Evolutionary conservation across 2,113 vertebrate genomes (phyloP).

Genomic region (Tamias sibiricus): DNA sequence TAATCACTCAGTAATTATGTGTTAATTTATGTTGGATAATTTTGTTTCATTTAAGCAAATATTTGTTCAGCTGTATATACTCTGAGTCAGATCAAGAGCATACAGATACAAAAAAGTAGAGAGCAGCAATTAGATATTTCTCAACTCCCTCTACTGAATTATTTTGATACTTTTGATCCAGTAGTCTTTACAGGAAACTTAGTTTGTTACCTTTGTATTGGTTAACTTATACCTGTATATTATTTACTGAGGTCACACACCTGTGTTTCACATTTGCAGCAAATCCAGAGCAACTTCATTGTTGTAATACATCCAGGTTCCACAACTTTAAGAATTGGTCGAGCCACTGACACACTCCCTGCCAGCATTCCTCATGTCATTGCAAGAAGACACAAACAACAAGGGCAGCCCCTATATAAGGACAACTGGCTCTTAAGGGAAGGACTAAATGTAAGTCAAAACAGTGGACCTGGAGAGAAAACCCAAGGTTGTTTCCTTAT

Average conservation of each 20-base stretch:
- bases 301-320: conserved; percentile 97
- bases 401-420: conserved; percentile 90
- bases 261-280: conserved; percentile 85
- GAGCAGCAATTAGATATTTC: background rate
- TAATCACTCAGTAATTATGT: background rate
- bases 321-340: conserved; percentile 92
- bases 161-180: background rate
- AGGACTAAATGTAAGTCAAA: conserved; percentile 92
- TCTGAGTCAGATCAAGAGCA: background rate
- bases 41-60: conserved; percentile 19
- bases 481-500: background rate
- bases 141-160: conserved; percentile 3
- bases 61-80: background rate
- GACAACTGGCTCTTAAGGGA: conserved; percentile 95
- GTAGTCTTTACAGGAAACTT: background rate
- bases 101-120: background rate
- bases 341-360: conserved; percentile 96
- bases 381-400: conserved; percentile 93
- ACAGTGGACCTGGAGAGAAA: background rate
- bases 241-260: background rate
- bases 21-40: background rate
- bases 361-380: conserved; percentile 93
- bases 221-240: background rate
- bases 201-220: background rate
- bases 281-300: conserved; percentile 98